Conservation (phyloP, 2,888 invertebrate species). For the Scaeva pyrastri region DNA sequence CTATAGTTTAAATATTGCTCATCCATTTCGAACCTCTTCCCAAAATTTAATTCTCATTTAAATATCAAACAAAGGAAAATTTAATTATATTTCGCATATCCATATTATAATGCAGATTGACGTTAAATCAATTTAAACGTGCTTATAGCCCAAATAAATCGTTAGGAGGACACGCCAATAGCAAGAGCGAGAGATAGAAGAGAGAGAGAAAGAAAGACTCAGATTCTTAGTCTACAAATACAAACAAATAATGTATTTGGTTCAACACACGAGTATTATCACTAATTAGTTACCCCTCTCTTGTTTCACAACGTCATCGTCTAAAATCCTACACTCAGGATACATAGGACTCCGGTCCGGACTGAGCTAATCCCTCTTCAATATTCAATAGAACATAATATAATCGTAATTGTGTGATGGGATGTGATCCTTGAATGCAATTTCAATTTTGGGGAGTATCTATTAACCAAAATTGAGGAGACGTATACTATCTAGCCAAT, state of each 20-base stretch:
- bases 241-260: constrained; percentile 41
- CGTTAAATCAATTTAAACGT: constrained; percentile 35
- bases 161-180: constrained; percentile 24
- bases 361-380: constrained; percentile 57
- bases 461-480: constrained; percentile 31
- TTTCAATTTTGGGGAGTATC: constrained; percentile 29
- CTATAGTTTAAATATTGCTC: not conserved
- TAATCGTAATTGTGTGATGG: constrained; percentile 52
- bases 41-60: constrained; percentile 24
- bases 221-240: constrained; percentile 32
- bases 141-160: constrained; percentile 37
- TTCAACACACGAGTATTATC: constrained; percentile 46
- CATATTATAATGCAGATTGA: constrained; percentile 24
- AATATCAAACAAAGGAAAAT: constrained; percentile 36
- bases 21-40: not conserved
- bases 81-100: constrained; percentile 27
- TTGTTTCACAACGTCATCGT: not conserved
- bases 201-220: not conserved
- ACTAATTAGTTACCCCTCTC: constrained; percentile 49
- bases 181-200: too few species aligned
- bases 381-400: constrained; percentile 59
- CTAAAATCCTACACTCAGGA: not conserved
- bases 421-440: constrained; percentile 67
- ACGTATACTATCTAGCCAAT: constrained; percentile 1
- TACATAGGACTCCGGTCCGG: not conserved